Conservation (phyloP, 2,797 vertebrate species). For the Tadarida brasiliensis region DNA sequence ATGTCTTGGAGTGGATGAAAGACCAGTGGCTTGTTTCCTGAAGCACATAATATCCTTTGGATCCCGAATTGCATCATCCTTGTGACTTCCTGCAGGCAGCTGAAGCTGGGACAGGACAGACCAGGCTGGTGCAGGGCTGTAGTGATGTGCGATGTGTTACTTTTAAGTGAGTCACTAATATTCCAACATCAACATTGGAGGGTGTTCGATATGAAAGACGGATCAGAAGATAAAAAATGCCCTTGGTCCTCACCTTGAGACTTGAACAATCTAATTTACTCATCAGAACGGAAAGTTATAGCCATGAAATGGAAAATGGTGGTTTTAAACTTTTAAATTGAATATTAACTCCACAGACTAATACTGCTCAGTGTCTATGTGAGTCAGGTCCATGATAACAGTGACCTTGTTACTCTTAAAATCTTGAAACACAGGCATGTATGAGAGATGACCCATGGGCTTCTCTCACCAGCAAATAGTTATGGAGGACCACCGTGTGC, state of each 20-base stretch:
- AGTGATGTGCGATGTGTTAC: not conserved
- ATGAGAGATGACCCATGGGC: not conserved
- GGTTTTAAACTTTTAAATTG: slow-evolving; percentile 50
- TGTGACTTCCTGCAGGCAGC: not conserved
- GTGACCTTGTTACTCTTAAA: slow-evolving; percentile 35
- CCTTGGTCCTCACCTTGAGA: not conserved
- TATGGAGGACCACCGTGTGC: not conserved
- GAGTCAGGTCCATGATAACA: not conserved
- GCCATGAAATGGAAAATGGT: not conserved
- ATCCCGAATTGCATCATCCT: not conserved
- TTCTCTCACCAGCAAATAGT: not conserved
- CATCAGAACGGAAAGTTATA: slow-evolving; percentile 32
- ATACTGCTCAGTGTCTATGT: not conserved
- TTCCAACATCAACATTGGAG: not conserved
- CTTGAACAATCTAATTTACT: slow-evolving; percentile 34
- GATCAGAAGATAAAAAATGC: not conserved
- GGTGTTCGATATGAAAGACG: not conserved
- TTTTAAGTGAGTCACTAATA: not conserved
- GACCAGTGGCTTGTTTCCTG: not conserved
- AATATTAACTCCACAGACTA: not conserved
- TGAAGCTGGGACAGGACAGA: not conserved
- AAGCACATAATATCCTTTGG: not conserved
- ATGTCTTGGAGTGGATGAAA: not conserved
- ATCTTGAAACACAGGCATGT: not conserved
- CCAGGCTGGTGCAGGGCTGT: accelerated